Evolutionary conservation across 2,797 vertebrate species (phyloP).

Genomic region (Lithobates sylvaticus): DNA sequence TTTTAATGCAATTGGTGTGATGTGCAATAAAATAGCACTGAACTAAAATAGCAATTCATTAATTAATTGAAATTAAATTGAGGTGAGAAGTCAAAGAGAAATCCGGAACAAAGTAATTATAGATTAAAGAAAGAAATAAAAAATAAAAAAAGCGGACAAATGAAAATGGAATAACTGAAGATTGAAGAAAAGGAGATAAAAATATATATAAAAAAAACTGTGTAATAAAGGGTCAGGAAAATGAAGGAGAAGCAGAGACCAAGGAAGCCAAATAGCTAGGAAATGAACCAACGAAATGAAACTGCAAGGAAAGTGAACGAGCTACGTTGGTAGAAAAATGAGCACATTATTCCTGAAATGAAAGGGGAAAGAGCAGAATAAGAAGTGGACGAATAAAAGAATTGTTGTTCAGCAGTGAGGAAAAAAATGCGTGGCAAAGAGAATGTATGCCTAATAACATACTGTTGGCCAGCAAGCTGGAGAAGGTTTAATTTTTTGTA

Average conservation of each 20-base stretch:
- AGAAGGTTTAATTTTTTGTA: neutral
- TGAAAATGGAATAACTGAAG: conserved; percentile 39
- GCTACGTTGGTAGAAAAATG: conserved; percentile 47
- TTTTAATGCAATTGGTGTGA: neutral
- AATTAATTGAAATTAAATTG: conserved; percentile 47
- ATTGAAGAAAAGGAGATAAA: conserved; percentile 48
- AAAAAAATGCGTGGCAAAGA: conserved; percentile 20
- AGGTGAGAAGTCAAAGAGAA: conserved; percentile 41
- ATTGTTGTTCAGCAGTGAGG: conserved; percentile 29
- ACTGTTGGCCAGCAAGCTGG: conserved; percentile 5
- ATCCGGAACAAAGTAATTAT: conserved; percentile 52
- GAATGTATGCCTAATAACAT: neutral
- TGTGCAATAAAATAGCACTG: conserved; percentile 13
- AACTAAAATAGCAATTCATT: conserved; percentile 35
- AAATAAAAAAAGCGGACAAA: conserved; percentile 33
- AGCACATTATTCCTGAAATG: conserved; percentile 49
- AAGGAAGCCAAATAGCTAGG: conserved; percentile 44
- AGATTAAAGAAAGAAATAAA: conserved; percentile 45
- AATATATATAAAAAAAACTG: conserved; percentile 40
- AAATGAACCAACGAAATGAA: conserved; percentile 55
- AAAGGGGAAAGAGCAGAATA: conserved; percentile 52
- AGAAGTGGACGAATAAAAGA: conserved; percentile 34
- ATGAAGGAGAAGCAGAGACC: conserved; percentile 53
- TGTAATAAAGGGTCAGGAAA: conserved; percentile 55
- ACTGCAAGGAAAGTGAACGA: conserved; percentile 53